Conservation (phyloP, 1,140 invertebrate genomes). For the Drosophila subpulchrella region DNA sequence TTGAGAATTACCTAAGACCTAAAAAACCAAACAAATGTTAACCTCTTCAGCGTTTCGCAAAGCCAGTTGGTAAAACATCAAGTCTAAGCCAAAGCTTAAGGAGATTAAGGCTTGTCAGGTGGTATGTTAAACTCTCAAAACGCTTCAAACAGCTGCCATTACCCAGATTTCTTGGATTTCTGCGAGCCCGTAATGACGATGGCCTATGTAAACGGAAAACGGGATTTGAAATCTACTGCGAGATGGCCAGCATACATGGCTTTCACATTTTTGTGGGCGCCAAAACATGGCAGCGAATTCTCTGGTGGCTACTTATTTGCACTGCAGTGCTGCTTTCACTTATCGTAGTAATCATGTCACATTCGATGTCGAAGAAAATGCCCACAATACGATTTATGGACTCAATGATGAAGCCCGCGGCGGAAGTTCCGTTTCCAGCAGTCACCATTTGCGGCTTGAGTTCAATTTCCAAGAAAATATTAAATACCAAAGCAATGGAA, state of each 20-base stretch:
- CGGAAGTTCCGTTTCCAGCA: conserved; percentile 87
- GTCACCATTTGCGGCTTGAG: conserved; percentile 87
- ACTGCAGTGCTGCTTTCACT: conserved; percentile 80
- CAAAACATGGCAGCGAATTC: conserved; percentile 72
- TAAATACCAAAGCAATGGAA: conserved; percentile 13
- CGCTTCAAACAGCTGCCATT: conserved; percentile 35
- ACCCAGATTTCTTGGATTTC: conserved; percentile 59
- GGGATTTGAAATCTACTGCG: conserved; percentile 84
- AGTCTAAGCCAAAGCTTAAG: conserved; percentile 5
- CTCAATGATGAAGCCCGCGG: conserved; percentile 85
- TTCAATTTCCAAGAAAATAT: conserved; percentile 14
- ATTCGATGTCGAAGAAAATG: conserved; percentile 78
- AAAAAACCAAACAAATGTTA: conserved; percentile 30
- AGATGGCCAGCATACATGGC: conserved; percentile 84
- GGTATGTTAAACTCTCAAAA: conserved; percentile 21
- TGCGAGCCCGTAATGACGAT: conserved; percentile 68
- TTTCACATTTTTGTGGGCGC: conserved; percentile 72
- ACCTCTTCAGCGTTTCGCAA: conserved; percentile 47
- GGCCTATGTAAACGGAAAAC: conserved; percentile 72
- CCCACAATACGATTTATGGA: conserved; percentile 86
- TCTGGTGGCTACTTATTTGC: conserved; percentile 85
- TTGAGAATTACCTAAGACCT: conserved; percentile 63
- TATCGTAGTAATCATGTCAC: conserved; percentile 82
- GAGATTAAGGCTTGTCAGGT: conserved; percentile 43
- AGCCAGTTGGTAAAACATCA: background rate